phyloP scores from a whole-genome alignment of 2,797 vertebrate species.

The Silurus aristotelis region DNA sequence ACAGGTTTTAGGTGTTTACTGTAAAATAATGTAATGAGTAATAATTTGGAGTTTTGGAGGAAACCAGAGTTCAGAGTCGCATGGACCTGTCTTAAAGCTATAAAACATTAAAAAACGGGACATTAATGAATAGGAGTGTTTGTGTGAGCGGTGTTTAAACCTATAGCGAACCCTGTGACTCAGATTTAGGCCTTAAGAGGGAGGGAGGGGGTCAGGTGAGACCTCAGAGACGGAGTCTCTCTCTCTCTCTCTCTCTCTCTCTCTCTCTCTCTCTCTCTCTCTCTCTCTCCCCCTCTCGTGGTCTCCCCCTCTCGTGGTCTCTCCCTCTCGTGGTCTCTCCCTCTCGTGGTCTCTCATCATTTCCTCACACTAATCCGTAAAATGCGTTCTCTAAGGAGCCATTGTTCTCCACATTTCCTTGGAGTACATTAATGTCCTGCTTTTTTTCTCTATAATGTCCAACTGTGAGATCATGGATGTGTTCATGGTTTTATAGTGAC shows the following conservation, averaged over 20 bases:
- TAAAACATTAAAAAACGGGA: not conserved
- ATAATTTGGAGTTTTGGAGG: not conserved
- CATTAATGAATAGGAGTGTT: slow-evolving; percentile 56
- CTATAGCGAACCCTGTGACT: slow-evolving; percentile 75
- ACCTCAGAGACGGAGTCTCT: not conserved
- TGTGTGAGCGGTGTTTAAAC: slow-evolving; percentile 68
- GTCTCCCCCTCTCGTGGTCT: not conserved
- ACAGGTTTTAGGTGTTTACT: not conserved
- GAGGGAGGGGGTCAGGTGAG: slow-evolving; percentile 51
- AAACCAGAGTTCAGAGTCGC: not conserved
- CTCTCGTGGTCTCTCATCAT: not conserved
- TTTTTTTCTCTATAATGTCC: not conserved
- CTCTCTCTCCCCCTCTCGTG: not conserved
- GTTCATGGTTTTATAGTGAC: not conserved
- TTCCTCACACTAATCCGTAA: not conserved
- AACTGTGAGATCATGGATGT: slow-evolving; percentile 46
- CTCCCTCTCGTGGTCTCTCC: not conserved
- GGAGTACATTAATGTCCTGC: not conserved
- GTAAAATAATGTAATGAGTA: not conserved
- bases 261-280: not conserved
- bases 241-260: not conserved
- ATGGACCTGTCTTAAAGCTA: not conserved
- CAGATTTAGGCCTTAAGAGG: slow-evolving; percentile 65
- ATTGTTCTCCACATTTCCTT: slow-evolving; percentile 18
- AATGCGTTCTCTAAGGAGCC: not conserved